Conservation (phyloP, 2,797 vertebrate species). For the Melanotaenia trifasciata region DNA sequence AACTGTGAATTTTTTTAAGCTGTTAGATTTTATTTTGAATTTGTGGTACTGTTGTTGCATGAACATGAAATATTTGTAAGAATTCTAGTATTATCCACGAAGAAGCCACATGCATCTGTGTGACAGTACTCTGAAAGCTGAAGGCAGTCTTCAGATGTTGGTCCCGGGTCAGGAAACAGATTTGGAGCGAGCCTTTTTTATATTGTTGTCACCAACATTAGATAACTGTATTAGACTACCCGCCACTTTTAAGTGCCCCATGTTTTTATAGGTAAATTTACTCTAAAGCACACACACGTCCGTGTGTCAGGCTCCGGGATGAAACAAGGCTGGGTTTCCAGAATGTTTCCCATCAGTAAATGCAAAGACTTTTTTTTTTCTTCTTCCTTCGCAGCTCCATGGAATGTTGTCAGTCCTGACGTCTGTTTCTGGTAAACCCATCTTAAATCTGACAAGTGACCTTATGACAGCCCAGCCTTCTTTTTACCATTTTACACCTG, state of each 20-base stretch:
- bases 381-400: constrained; percentile 26
- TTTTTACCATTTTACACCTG: constrained; percentile 28
- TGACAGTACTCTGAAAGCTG: constrained; percentile 47
- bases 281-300: constrained; percentile 58
- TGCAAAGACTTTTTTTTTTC: not conserved
- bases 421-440: constrained; percentile 57
- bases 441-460: constrained; percentile 80
- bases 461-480: constrained; percentile 78
- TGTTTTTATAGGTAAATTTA: constrained; percentile 59
- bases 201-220: constrained; percentile 45
- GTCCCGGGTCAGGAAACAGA: constrained; percentile 47
- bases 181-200: constrained; percentile 57
- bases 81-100: constrained; percentile 54
- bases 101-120: constrained; percentile 42
- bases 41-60: constrained; percentile 75
- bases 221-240: constrained; percentile 40
- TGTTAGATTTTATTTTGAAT: constrained; percentile 46
- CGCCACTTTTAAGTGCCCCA: constrained; percentile 51
- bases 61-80: constrained; percentile 69
- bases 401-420: constrained; percentile 51
- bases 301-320: constrained; percentile 65
- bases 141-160: constrained; percentile 46
- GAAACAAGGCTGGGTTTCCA: constrained; percentile 62
- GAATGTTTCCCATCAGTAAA: constrained; percentile 10
- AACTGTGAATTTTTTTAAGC: constrained; percentile 65